phyloP scores from a whole-genome alignment of 2,888 invertebrate genomes.

The Kryphioiulus occultus region DNA sequence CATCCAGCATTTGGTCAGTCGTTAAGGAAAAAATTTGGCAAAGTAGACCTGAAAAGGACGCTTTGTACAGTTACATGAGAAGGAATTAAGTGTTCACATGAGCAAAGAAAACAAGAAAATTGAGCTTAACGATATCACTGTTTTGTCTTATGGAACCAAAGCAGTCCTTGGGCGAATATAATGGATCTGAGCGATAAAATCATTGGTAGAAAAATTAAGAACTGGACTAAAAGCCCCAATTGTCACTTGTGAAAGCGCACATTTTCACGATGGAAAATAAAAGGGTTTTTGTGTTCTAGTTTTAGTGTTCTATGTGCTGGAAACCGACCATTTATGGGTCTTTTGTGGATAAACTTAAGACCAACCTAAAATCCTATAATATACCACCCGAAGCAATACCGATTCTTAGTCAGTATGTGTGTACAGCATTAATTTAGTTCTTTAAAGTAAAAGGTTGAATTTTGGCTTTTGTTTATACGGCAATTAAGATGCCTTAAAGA shows the following conservation, averaged over 20 bases:
- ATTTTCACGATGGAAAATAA: background rate
- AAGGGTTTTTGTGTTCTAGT: conserved; percentile 1
- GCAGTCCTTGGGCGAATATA: background rate
- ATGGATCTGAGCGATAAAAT: background rate
- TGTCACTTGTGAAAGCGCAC: background rate
- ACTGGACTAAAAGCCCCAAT: background rate
- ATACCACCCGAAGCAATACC: background rate
- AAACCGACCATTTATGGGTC: background rate
- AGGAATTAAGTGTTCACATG: background rate
- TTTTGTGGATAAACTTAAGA: background rate
- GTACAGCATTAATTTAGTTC: background rate
- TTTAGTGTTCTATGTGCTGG: background rate
- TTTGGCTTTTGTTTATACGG: background rate
- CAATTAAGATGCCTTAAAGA: no score
- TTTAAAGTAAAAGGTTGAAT: background rate
- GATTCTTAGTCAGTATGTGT: background rate
- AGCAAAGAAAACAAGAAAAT: background rate
- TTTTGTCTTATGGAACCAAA: background rate
- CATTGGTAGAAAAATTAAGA: background rate
- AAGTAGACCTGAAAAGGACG: background rate
- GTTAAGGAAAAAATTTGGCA: background rate
- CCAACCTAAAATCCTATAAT: background rate
- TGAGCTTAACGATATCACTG: background rate
- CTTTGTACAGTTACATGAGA: background rate
- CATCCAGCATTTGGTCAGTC: background rate